A percentile compares a stretch with the other conserved stretches of the same genome.
phyloP scores from a whole-genome alignment of 2,888 invertebrate species.

The Isotomurus palustris region DNA sequence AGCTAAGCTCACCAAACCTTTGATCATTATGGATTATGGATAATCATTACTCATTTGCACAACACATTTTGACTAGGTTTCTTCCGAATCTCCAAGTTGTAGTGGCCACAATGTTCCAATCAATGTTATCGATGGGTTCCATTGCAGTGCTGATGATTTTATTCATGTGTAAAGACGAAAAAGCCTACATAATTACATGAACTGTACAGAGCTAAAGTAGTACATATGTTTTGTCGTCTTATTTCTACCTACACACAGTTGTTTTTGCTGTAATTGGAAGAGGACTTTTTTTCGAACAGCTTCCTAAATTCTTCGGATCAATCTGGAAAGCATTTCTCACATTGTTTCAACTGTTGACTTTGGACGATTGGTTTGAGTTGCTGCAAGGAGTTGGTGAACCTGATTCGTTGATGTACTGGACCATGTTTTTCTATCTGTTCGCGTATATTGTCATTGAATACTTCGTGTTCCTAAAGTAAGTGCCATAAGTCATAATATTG shows the following conservation, averaged over 20 bases:
- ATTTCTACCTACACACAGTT: conserved; percentile 19
- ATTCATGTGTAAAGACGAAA: conserved; percentile 44
- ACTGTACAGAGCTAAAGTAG: neutral
- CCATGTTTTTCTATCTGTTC: conserved; percentile 47
- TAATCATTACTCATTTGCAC: neutral
- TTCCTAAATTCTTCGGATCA: conserved; percentile 46
- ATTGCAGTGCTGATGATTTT: conserved; percentile 48
- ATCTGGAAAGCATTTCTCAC: conserved; percentile 50
- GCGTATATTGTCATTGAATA: conserved; percentile 48
- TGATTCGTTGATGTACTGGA: conserved; percentile 19
- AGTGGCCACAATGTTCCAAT: conserved; percentile 46
- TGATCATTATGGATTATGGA: neutral
- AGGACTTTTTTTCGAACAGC: conserved; percentile 46
- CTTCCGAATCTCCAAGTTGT: conserved; percentile 46
- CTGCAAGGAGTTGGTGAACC: conserved; percentile 4
- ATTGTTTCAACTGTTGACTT: conserved; percentile 52
- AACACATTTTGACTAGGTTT: too few species aligned
- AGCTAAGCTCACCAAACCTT: neutral
- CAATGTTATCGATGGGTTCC: conserved; percentile 47
- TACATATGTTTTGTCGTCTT: neutral
- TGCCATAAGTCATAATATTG: neutral
- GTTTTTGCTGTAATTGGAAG: conserved; percentile 49
- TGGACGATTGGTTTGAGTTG: conserved; percentile 48
- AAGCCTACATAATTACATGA: neutral
- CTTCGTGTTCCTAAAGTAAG: conserved; percentile 47